Evolutionary conservation across 2,113 vertebrate genomes (phyloP).

Genomic region (Dermatemys mawii): DNA sequence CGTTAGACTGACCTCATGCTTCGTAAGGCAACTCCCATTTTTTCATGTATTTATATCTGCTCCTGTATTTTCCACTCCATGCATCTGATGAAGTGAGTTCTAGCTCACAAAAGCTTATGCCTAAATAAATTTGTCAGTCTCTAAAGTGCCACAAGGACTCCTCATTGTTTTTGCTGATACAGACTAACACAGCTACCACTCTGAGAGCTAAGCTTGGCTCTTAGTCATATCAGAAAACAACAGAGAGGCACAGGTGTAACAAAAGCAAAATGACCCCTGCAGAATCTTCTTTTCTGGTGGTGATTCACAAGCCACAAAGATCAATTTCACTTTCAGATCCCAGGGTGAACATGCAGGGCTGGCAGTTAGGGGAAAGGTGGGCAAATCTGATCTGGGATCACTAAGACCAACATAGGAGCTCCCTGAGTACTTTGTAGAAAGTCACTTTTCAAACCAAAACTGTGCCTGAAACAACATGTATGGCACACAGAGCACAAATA

Average conservation of each 20-base stretch:
- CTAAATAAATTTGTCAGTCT: too few relatives aligned
- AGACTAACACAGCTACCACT: too few relatives aligned
- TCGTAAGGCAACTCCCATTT: too few relatives aligned
- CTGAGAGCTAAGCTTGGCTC: neutral
- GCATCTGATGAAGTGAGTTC: too few relatives aligned
- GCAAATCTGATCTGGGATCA: rapidly evolving
- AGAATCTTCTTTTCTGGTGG: neutral
- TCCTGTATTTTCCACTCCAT: too few relatives aligned
- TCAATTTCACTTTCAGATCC: neutral
- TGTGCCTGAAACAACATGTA: neutral
- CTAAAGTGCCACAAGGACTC: too few relatives aligned
- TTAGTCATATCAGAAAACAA: neutral
- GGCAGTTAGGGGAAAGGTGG: conserved; percentile 7
- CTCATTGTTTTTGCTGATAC: too few relatives aligned
- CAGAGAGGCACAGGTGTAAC: neutral
- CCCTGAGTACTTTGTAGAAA: neutral
- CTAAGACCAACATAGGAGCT: neutral
- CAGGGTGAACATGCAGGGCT: neutral
- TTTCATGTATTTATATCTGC: too few relatives aligned
- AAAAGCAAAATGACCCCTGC: neutral
- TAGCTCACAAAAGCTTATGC: too few relatives aligned
- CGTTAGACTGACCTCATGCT: too few relatives aligned
- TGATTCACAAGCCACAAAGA: conserved; percentile 40
- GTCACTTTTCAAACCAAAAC: neutral
- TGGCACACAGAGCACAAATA: neutral